Evolutionary conservation across 2,888 invertebrate genomes (phyloP), one percentile per base, ranked within the genome.

Genomic region (Clepsis dumicolana): DNA sequence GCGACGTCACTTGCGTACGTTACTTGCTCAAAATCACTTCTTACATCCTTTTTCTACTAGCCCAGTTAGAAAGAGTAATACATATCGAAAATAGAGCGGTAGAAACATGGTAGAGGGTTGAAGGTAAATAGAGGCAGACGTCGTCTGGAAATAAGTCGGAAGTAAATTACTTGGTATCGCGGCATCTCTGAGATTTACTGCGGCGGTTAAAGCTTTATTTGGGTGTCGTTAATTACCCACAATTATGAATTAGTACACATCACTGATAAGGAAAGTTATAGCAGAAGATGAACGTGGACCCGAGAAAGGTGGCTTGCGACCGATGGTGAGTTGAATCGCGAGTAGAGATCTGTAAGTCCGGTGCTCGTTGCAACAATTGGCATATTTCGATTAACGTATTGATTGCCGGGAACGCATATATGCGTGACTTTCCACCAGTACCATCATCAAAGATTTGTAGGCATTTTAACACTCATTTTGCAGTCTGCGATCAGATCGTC

Each of bases 141-240:
- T n/a, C 41, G 41, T 44, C 48, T 24, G 14, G 56, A 64, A 69
- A 65, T 64, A 67, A 75, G 77, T 80, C 80, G 84, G 87, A 84
- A 85, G 82, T 87, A 84, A 86, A 87, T 88, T 84, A 90, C 83
- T 84, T 60, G 73, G 66, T 60, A 73, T 65, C 70, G 70, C 74
- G 66, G 66, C 67, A 70, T 27, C 38, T 27, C n/a, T 14, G 24
- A n/a, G 54, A 62, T 66, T 62, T 66, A 66, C 48, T 14, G 35
- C 25, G 18, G 12, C 18, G 32, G 54, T 61, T 65, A 48, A 44
- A 52, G 52, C 35, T 53, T 66, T 64, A 64, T 63, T 44, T 29
- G 41, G 52, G 32, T 32, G 53, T 61, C 59, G 41, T 44, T 53
- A 53, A 27, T 8, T 16, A 16, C 53, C 27, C 53, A 27, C 53